Evolutionary conservation across 2,797 vertebrate genomes (phyloP), one percentile per base, ranked within the genome.

Genomic region (Merluccius polli): DNA sequence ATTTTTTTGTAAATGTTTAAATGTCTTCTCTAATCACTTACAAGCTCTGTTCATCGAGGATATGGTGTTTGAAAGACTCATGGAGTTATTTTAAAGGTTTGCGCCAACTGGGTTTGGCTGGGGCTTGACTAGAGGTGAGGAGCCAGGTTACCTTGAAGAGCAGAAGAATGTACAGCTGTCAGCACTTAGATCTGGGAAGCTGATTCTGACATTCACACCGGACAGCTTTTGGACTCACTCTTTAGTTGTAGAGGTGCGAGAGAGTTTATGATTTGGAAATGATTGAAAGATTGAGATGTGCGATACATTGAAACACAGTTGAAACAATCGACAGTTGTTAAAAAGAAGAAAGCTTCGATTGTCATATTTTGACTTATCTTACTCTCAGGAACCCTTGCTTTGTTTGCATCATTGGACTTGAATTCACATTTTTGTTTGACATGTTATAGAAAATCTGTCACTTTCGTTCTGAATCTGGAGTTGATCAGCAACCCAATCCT

Each of bases 401-500:
- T n/a, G 48, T 59, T 8, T 59, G n/a, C 48, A n/a, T n/a, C 21
- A 59, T 59, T n/a, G 21, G 48, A 59, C 18, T 59, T 59, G 48
- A 59, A 59, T 59, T 59, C 48, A 9, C 48, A 59, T 59, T 59
- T 59, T 59, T 59, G 48, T n/a, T n/a, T 8, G 21, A 59, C 48
- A 59, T 59, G 18, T n/a, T n/a, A n/a, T 59, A 59, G 21, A n/a
- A 59, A 59, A 59, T 59, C 48, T 80, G 69, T 71, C 36, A 52
- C 79, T 85, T 81, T 59, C 10, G 79, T 75, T 15, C 48, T 73
- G 0, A 52, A 77, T 86, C 73, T 79, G 52, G 77, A 30, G 8
- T 76, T 84, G 78, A 81, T 76, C 73, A 38, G 73, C 11, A 33
- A 79, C 77, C 77, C 74, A 72, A 82, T 80, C 74, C 41, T 36